A percentile compares a stretch with the other conserved stretches of the same genome.
phyloP scores from a whole-genome alignment of 2,797 vertebrate genomes.

The Tenualosa thibaudeaui region DNA sequence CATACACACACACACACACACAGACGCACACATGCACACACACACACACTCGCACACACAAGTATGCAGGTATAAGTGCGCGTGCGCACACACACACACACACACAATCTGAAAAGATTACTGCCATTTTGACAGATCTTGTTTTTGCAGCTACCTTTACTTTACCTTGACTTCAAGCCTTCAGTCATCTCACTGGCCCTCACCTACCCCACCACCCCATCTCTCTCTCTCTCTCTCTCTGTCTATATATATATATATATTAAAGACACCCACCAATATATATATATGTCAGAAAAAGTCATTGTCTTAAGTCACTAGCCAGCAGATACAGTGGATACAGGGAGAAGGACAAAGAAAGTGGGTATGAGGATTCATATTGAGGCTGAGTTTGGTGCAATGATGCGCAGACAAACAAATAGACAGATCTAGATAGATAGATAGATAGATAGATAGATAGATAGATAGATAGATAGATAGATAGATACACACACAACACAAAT shows the following conservation, averaged over 20 bases:
- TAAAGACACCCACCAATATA: too few relatives aligned
- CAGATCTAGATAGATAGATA: background rate
- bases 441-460: background rate
- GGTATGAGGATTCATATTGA: background rate
- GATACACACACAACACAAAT: background rate
- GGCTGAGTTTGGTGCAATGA: background rate
- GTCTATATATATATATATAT: background rate
- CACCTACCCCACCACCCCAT: background rate
- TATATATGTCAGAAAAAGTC: background rate
- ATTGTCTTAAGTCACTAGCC: background rate
- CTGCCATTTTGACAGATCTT: slow-evolving; percentile 44
- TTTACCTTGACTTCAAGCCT: slow-evolving; percentile 51
- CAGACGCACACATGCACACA: background rate
- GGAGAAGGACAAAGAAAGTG: background rate
- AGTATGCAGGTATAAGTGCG: too few relatives aligned
- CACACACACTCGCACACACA: background rate
- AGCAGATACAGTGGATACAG: background rate
- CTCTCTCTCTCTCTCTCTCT: background rate
- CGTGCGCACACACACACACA: background rate
- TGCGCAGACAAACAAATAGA: slow-evolving; percentile 1
- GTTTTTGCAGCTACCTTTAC: slow-evolving; percentile 47
- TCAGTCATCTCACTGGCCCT: slow-evolving; percentile 45
- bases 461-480: background rate
- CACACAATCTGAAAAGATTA: slow-evolving; percentile 45
- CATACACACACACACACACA: background rate